Base-by-base conservation (phyloP, 2,888 invertebrate genomes). In the Podotricha telesiphe region DNA sequence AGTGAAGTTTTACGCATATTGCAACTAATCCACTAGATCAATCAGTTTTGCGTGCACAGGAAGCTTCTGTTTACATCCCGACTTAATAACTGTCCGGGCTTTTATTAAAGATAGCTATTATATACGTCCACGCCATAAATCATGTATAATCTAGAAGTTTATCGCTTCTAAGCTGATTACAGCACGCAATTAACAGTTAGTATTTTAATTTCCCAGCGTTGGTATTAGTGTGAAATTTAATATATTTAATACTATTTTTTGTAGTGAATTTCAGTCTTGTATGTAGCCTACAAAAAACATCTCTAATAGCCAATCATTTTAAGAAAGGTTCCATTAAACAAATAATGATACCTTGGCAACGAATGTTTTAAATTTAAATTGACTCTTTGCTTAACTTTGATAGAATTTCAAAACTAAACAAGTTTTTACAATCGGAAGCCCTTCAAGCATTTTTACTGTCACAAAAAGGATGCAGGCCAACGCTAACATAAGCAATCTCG, bases 1-100 rank as follows among this genome's bases (percentile, higher is more conserved):
- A 34, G 13, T 11, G 34, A 34, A 62, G 48, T 62, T 62, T 48
- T 13, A 47, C 37, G 34, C 13, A 51, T 37, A 55, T 61, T 61
- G 37, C 17, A 55, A 51, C 55, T 69, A 69, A 67, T 62, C 61
- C 67, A 50, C 61, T 67, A 59, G 58, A 65, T 68, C 67, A 66
- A 65, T 73, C 67, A 70, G 58, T 61, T 67, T 62, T 51, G 71
- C 68, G 58, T 63, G 68, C 67, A 17, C 34, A 53, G 67, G 64
- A 67, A 56, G 42, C 48, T 67, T 50, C 65, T 70, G 72, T 70
- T 73, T 70, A 62, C 58, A 62, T 71, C 71, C 22, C 61, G 64
- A 71, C 68, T 73, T 73, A 73, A 69, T 71, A 71, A 71, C 67
- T 69, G 71, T 62, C 70, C 42, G 70, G 34, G 69, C 53, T 63